Conservation (phyloP, 2,888 invertebrate genomes). For the Thysanoteuthis rhombus region DNA sequence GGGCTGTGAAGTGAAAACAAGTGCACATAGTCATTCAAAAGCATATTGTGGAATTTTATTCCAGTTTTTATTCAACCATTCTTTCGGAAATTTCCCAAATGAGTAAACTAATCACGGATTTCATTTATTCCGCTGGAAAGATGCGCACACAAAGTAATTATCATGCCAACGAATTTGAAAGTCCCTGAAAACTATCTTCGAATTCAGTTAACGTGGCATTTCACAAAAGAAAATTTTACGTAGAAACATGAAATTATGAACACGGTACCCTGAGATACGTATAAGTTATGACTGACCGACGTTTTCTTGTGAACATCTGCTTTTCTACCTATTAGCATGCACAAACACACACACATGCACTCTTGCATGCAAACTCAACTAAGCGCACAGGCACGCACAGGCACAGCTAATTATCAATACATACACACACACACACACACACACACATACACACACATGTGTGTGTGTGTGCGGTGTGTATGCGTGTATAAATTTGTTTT, state of each 20-base stretch:
- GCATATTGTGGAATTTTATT: too few relatives aligned
- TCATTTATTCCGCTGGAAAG: neutral
- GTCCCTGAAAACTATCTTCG: neutral
- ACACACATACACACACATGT: neutral
- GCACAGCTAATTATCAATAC: neutral
- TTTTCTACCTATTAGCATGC: too few relatives aligned
- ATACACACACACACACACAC: neutral
- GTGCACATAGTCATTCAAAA: too few relatives aligned
- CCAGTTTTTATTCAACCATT: too few relatives aligned
- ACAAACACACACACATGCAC: too few relatives aligned
- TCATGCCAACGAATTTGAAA: neutral
- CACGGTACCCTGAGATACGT: neutral
- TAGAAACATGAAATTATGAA: rapidly evolving
- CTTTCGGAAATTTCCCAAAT: neutral
- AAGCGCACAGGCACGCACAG: too few relatives aligned
- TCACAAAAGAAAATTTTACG: neutral
- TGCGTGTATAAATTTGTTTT: too few relatives aligned
- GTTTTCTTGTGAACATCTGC: too few relatives aligned
- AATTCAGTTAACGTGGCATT: neutral
- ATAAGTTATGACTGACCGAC: too few relatives aligned
- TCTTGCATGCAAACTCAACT: too few relatives aligned
- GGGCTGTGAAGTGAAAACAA: too few relatives aligned
- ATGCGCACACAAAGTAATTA: neutral
- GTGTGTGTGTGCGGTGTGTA: too few relatives aligned
- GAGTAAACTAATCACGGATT: neutral